Conservation (phyloP, 2,113 vertebrate species). For the Ascaphus truei region DNA sequence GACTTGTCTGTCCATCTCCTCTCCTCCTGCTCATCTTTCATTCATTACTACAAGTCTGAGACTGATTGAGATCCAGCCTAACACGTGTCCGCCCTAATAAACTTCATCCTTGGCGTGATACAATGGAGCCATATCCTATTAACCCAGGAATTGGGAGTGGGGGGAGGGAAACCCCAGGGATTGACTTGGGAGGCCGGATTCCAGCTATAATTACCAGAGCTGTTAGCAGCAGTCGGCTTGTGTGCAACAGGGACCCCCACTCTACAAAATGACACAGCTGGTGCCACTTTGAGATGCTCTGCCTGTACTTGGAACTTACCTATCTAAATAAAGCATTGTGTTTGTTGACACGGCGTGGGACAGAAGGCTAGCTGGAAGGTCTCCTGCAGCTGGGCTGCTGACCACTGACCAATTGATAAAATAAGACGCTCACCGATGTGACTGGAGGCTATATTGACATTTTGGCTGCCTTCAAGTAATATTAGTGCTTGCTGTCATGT, state of each 20-base stretch:
- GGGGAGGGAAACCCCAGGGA: neutral
- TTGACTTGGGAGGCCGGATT: neutral
- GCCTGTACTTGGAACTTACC: neutral
- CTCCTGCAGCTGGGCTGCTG: neutral
- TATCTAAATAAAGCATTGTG: neutral
- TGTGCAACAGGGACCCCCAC: neutral
- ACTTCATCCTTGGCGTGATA: neutral
- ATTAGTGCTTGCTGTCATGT: neutral
- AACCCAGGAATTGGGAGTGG: neutral
- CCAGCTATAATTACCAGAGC: neutral
- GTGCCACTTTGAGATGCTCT: neutral
- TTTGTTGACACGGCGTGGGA: neutral
- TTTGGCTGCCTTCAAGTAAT: too few relatives aligned
- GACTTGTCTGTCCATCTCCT: conserved; percentile 17
- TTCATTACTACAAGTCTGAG: neutral
- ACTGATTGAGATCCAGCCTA: conserved; percentile 1
- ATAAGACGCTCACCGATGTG: neutral
- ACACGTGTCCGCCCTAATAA: conserved; percentile 15
- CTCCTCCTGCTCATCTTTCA: neutral
- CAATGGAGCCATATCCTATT: neutral
- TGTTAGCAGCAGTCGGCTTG: neutral
- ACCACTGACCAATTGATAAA: conserved; percentile 11
- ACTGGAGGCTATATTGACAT: too few relatives aligned
- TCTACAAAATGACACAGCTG: neutral
- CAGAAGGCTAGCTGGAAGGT: neutral